Evolutionary conservation across 2,888 invertebrate species (phyloP).

Genomic region (Acrocyrtus sp.): DNA sequence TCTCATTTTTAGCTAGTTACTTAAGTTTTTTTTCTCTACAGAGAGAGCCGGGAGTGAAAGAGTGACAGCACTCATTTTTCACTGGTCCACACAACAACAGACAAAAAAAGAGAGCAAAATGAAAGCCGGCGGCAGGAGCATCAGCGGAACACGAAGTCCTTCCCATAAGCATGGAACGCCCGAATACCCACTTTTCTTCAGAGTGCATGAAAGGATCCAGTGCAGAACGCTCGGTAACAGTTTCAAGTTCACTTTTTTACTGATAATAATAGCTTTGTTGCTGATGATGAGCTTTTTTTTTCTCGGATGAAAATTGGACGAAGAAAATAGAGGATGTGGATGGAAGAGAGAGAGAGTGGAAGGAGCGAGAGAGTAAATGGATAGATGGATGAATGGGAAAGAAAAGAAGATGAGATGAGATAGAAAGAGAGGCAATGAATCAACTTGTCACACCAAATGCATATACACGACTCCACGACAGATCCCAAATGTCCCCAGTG

Average conservation of each 20-base stretch:
- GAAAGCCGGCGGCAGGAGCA: conserved; percentile 34
- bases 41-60: conserved; percentile 51
- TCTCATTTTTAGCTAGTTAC: conserved; percentile 28
- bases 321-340: conserved; percentile 13
- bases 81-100: conserved; percentile 51
- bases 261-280: conserved; percentile 31
- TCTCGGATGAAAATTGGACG: conserved; percentile 23
- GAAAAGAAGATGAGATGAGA: conserved; percentile 30
- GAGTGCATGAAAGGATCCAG: too few relatives aligned
- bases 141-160: background rate
- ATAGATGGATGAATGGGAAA: conserved; percentile 22
- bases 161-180: too few relatives aligned
- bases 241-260: conserved; percentile 48
- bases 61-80: conserved; percentile 63
- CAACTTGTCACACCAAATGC: conserved; percentile 62
- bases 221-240: too few relatives aligned
- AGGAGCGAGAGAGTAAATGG: conserved; percentile 34
- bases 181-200: too few relatives aligned
- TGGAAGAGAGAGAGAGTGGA: conserved; percentile 44
- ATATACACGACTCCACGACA: conserved; percentile 54
- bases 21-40: conserved; percentile 27
- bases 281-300: conserved; percentile 37
- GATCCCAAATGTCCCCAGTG: conserved; percentile 60
- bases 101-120: conserved; percentile 32
- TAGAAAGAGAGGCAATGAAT: conserved; percentile 59